A percentile compares a stretch with the other conserved stretches of the same genome.
phyloP scores from a whole-genome alignment of 2,888 invertebrate species.

The Morpho achilles region DNA sequence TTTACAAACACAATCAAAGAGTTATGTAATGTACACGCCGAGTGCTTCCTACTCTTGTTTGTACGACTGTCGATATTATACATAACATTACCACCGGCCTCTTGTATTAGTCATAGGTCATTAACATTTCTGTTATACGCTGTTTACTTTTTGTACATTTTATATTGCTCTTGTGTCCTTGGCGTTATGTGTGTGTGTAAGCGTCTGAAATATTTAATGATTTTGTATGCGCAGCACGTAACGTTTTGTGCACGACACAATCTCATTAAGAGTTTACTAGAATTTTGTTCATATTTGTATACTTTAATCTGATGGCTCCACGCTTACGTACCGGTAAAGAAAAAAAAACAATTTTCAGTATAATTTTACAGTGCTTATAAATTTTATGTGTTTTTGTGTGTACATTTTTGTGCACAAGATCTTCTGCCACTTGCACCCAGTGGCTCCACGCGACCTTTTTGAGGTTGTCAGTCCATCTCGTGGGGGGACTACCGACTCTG shows the following conservation, averaged over 20 bases:
- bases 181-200: conserved; percentile 26
- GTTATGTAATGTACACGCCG: conserved; percentile 76
- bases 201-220: conserved; percentile 24
- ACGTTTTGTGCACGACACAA: conserved; percentile 16
- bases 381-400: too few relatives aligned
- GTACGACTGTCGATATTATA: conserved; percentile 74
- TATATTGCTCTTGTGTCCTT: conserved; percentile 52
- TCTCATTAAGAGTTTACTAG: neutral
- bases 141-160: conserved; percentile 58
- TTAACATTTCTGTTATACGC: conserved; percentile 64
- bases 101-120: conserved; percentile 72
- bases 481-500: too few relatives aligned
- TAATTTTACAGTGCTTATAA: too few relatives aligned
- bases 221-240: conserved; percentile 31
- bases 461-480: too few relatives aligned
- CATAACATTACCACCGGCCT: conserved; percentile 57
- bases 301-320: too few relatives aligned
- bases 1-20: conserved; percentile 80
- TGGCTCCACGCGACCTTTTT: too few relatives aligned
- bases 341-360: too few relatives aligned
- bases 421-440: too few relatives aligned
- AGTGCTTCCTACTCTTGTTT: conserved; percentile 60
- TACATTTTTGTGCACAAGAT: too few relatives aligned
- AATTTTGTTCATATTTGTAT: too few relatives aligned
- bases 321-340: too few relatives aligned